phyloP scores from a whole-genome alignment of 2,113 vertebrate species.

The Colossoma macropomum region DNA sequence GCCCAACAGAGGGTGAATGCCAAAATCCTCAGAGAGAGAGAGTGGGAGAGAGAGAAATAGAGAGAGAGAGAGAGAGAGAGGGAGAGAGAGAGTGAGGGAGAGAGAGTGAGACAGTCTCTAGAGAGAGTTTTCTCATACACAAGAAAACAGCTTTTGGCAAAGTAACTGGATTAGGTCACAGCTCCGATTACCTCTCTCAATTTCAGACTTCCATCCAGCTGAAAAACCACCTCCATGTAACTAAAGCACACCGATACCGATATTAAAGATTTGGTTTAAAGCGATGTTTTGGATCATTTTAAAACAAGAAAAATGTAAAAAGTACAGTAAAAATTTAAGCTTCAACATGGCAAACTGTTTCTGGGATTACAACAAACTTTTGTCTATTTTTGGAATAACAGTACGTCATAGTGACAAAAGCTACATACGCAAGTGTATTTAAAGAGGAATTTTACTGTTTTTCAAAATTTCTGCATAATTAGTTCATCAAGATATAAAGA shows the following conservation, averaged over 20 bases:
- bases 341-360: no score
- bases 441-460: no score
- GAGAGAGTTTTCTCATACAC: neutral
- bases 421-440: no score
- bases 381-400: no score
- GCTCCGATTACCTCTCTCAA: neutral
- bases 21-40: neutral
- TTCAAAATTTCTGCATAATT: no score
- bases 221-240: neutral
- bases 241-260: neutral
- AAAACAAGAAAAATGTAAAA: no score
- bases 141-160: neutral
- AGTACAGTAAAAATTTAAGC: no score
- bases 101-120: neutral
- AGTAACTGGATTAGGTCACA: conserved; percentile 24
- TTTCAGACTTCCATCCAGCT: neutral
- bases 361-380: no score
- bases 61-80: neutral
- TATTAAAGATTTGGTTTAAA: neutral
- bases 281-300: neutral
- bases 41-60: neutral
- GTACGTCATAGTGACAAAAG: no score
- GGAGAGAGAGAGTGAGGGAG: neutral
- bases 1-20: neutral
- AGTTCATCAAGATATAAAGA: no score